Conservation (phyloP, 1,140 invertebrate genomes). For the Propsilocerus akamusi region DNA sequence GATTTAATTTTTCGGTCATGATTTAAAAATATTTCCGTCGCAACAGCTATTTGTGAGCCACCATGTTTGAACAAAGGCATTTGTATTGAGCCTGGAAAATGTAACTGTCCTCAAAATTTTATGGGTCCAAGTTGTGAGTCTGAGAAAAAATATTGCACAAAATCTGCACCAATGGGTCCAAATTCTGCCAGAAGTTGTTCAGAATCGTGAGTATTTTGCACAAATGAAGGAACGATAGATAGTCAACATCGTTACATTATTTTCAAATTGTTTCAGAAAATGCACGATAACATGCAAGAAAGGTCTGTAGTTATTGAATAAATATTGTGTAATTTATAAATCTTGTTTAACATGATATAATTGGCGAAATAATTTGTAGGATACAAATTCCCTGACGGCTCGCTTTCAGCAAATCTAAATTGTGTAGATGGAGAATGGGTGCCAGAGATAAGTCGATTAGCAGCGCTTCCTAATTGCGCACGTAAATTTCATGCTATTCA, state of each 20-base stretch:
- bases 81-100: conserved; percentile 46
- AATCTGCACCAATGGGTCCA: conserved; percentile 37
- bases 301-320: conserved; percentile 16
- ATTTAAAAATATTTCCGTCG: neutral
- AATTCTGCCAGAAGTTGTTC: conserved; percentile 44
- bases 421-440: conserved; percentile 46
- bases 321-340: neutral
- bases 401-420: conserved; percentile 33
- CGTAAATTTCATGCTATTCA: too few species aligned
- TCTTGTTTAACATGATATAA: neutral
- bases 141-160: conserved; percentile 44
- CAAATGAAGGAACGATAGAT: neutral
- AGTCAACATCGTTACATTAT: neutral
- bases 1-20: neutral
- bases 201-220: conserved; percentile 32
- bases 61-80: conserved; percentile 61
- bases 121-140: conserved; percentile 56
- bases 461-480: conserved; percentile 39
- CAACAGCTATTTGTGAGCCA: conserved; percentile 48
- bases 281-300: conserved; percentile 40
- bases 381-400: conserved; percentile 46
- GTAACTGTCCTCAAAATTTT: conserved; percentile 50
- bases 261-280: conserved; percentile 22
- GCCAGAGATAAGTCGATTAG: conserved; percentile 33
- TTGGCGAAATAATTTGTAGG: neutral